Percentiles rank a stretch among this genome's conserved stretches.
Evolutionary conservation across 2,797 vertebrate genomes (phyloP).

Genomic region (Smutsia temminckii): DNA sequence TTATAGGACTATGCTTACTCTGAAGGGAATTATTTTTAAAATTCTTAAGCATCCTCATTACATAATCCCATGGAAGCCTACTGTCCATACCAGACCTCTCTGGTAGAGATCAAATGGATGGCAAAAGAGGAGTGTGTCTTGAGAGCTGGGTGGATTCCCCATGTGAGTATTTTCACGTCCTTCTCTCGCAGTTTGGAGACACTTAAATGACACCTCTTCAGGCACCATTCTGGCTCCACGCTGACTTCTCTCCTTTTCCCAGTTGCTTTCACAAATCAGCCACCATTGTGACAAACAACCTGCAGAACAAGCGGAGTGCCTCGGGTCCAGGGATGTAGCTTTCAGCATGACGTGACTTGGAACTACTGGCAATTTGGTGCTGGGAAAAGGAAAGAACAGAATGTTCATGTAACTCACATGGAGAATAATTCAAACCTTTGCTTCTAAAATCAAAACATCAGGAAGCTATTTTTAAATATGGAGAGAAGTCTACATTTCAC

Average conservation of each 20-base stretch:
- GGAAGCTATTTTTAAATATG: neutral
- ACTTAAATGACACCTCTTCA: neutral
- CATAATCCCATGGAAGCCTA: neutral
- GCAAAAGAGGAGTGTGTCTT: neutral
- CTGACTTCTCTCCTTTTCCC: neutral
- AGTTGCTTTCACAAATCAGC: neutral
- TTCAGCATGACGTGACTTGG: neutral
- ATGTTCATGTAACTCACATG: neutral
- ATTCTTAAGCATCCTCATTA: neutral
- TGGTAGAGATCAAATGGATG: neutral
- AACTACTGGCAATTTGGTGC: neutral
- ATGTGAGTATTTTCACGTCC: neutral
- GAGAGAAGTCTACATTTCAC: constrained; percentile 1
- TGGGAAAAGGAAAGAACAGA: neutral
- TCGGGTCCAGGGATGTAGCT: neutral
- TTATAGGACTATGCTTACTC: neutral
- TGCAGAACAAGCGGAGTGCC: neutral
- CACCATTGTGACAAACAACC: neutral
- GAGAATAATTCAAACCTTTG: constrained; percentile 17
- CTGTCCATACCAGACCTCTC: neutral
- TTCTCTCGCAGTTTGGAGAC: neutral
- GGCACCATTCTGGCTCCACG: neutral
- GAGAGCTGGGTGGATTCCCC: neutral
- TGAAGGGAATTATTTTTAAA: neutral
- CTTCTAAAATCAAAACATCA: constrained; percentile 19